phyloP scores from a whole-genome alignment of 1,140 invertebrate genomes.

The Zaprionus vittiger region DNA sequence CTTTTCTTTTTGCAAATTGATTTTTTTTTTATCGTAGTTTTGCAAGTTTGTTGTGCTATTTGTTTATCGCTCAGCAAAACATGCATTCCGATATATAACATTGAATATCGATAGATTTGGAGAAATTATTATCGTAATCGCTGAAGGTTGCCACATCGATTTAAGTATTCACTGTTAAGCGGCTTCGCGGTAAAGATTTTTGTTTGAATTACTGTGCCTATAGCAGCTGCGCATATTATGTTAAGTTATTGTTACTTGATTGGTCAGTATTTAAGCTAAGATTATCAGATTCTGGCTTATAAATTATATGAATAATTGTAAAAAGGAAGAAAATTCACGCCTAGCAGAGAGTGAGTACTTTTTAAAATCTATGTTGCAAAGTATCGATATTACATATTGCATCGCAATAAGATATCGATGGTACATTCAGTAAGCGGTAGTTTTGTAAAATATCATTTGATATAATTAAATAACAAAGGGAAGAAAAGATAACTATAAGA shows the following conservation, averaged over 20 bases:
- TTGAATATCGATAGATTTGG: background rate
- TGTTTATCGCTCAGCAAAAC: constrained; percentile 36
- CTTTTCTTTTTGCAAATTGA: constrained; percentile 59
- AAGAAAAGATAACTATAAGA: background rate
- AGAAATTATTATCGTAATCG: background rate
- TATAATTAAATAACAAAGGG: background rate
- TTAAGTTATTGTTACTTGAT: background rate
- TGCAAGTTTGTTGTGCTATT: constrained; percentile 55
- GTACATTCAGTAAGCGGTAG: background rate
- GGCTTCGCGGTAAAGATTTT: background rate
- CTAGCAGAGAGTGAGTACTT: background rate
- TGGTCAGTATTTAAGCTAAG: background rate
- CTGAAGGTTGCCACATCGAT: background rate
- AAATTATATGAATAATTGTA: background rate
- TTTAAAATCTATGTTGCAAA: background rate
- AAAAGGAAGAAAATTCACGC: background rate
- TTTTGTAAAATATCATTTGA: background rate
- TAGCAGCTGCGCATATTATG: background rate
- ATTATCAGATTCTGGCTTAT: background rate
- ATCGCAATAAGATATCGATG: background rate
- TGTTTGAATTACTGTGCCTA: background rate
- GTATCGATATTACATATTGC: background rate
- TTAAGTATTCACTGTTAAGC: background rate
- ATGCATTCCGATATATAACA: background rate
- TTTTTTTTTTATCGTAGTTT: constrained; percentile 61